These are phyloP conservation scores for Apeira syringaria DNA, from an alignment of 2,888 invertebrate species.

Conservation along the genomic window DNA sequence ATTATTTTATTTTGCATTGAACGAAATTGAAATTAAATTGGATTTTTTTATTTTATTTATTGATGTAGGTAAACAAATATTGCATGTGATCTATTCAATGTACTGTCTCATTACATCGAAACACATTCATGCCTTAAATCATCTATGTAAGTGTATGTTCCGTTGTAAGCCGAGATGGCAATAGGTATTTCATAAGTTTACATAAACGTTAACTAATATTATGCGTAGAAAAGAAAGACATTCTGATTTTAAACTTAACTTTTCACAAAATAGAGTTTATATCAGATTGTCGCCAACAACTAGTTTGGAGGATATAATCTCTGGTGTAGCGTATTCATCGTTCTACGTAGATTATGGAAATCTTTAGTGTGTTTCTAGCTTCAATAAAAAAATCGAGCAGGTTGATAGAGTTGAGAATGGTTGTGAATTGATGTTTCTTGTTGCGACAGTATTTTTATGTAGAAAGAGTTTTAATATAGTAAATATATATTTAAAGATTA, in stretches of 20 bases:
- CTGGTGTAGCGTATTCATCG: slow-evolving; percentile 33
- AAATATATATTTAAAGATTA: too few relatives aligned
- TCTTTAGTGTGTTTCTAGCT: slow-evolving; percentile 32
- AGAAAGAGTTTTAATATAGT: slow-evolving; percentile 27
- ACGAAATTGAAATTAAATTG: too few relatives aligned
- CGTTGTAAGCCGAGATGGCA: slow-evolving; percentile 20
- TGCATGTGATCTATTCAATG: too few relatives aligned
- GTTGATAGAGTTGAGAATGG: slow-evolving; percentile 60
- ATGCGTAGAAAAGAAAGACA: slow-evolving; percentile 1
- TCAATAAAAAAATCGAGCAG: slow-evolving; percentile 29
- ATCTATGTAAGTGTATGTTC: slow-evolving; percentile 16
- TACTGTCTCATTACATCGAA: slow-evolving; percentile 32
- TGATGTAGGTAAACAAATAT: too few relatives aligned
- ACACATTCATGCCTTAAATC: slow-evolving; percentile 31
- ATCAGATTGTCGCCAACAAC: not conserved
- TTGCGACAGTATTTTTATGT: slow-evolving; percentile 49
- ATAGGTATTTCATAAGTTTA: slow-evolving; percentile 11
- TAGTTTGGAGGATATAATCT: slow-evolving; percentile 33
- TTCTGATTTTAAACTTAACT: slow-evolving; percentile 3
- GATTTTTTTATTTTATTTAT: too few relatives aligned
- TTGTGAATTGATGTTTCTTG: slow-evolving; percentile 68
- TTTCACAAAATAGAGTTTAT: not conserved
- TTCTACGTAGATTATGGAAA: slow-evolving; percentile 26
- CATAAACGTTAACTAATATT: slow-evolving; percentile 14
- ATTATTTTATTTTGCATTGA: too few relatives aligned